Evolutionary conservation across 2,113 vertebrate genomes (phyloP).

Genomic region (Galeopterus variegatus): DNA sequence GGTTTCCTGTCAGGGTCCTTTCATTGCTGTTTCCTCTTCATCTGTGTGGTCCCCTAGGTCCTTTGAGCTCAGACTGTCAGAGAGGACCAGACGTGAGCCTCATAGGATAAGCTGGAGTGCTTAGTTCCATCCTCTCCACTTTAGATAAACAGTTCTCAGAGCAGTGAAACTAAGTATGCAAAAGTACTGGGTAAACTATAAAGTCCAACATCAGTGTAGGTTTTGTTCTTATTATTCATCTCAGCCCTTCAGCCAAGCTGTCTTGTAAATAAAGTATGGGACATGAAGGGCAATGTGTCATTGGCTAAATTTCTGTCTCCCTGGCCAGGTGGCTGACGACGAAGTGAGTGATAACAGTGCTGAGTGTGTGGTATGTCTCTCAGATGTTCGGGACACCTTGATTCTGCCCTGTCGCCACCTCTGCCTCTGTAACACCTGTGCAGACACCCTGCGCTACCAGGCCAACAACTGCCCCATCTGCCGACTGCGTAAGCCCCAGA

Average conservation of each 20-base stretch:
- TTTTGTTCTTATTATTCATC: fast-evolving
- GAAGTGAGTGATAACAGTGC: constrained; percentile 99
- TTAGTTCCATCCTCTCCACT: not conserved
- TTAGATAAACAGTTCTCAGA: not conserved
- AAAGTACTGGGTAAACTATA: fast-evolving
- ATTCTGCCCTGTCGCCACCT: constrained; percentile 98
- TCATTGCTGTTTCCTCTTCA: too few relatives aligned
- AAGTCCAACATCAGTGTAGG: not conserved
- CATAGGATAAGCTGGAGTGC: not conserved
- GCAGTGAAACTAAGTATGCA: not conserved
- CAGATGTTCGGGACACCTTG: constrained; percentile 97
- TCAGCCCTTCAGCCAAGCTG: not conserved
- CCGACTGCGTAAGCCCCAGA: constrained; percentile 93
- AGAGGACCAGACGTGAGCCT: not conserved
- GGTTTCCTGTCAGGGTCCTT: not conserved
- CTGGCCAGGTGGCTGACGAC: constrained; percentile 94
- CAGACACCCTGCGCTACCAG: constrained; percentile 97
- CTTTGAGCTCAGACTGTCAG: not conserved
- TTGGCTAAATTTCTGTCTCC: not conserved
- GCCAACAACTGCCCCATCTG: constrained; percentile 99
- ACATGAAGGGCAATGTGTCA: not conserved
- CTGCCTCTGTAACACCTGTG: constrained; percentile 97
- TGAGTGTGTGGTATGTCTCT: constrained; percentile 98
- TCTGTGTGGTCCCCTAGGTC: not conserved
- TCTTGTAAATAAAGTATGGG: not conserved